These are phyloP conservation scores for Ptilorrhoa leucosticta DNA, from an alignment of 2,113 vertebrate genomes.

Conservation along the genomic window DNA sequence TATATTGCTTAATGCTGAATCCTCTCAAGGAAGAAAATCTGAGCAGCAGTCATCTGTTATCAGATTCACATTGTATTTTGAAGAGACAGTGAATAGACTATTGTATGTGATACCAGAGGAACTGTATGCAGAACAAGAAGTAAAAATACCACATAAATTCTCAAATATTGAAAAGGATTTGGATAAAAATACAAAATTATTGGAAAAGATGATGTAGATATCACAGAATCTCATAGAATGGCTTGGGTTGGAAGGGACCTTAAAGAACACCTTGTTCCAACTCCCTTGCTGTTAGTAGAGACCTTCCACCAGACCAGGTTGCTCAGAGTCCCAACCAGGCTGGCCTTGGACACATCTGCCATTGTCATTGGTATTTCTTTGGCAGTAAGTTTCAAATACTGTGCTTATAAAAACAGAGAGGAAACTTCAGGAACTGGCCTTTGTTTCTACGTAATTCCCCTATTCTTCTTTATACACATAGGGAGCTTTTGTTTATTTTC, in stretches of 20 bases:
- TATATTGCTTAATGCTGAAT: not conserved
- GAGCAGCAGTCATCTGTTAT: not conserved
- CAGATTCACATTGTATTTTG: not conserved
- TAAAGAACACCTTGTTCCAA: not conserved
- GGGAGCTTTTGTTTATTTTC: not conserved
- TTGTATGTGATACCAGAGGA: not conserved
- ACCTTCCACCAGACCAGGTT: not conserved
- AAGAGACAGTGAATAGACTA: not conserved
- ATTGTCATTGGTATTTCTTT: not conserved
- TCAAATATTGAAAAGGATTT: not conserved
- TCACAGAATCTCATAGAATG: not conserved
- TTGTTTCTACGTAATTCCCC: not conserved
- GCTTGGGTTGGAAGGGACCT: not conserved
- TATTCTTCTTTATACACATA: fast-evolving
- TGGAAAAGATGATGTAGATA: not conserved
- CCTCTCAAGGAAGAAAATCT: not conserved
- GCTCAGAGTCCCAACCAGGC: not conserved
- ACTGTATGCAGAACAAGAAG: not conserved
- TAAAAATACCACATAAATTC: not conserved
- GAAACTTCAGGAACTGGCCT: not conserved
- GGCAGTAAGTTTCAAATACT: not conserved
- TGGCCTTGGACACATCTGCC: not conserved
- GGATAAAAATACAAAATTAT: not conserved
- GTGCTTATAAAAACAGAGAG: not conserved
- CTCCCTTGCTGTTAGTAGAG: too few species aligned